Conservation (phyloP, 37 sponge, comb jelly and placozoan species). For the Cliona cf. orientalis region DNA sequence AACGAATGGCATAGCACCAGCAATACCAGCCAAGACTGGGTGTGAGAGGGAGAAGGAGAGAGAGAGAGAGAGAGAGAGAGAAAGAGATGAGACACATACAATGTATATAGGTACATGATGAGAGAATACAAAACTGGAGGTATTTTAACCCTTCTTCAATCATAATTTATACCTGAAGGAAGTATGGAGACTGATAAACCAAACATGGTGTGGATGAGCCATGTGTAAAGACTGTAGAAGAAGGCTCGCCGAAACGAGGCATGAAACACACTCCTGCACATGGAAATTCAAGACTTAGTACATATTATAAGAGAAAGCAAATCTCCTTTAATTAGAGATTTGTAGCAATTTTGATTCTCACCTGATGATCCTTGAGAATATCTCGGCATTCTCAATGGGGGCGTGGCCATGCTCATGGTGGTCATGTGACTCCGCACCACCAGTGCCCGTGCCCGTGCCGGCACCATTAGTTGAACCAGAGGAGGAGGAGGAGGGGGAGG, state of each 20-base stretch:
- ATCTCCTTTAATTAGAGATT: background rate
- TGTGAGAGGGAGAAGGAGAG: background rate
- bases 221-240: slow-evolving; percentile 96
- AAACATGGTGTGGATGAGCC: slow-evolving; percentile 89
- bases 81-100: background rate
- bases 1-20: slow-evolving; percentile 88
- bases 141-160: background rate
- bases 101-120: background rate
- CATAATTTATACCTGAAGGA: slow-evolving; percentile 92
- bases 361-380: slow-evolving; percentile 55
- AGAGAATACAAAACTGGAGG: background rate
- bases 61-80: slow-evolving; percentile 18
- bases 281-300: background rate
- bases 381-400: slow-evolving; percentile 20
- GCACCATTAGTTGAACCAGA: background rate
- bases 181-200: slow-evolving; percentile 82
- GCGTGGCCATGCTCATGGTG: background rate
- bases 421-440: background rate
- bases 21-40: slow-evolving; percentile 83
- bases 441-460: background rate
- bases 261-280: slow-evolving; percentile 85
- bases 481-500: background rate
- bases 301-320: background rate
- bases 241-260: slow-evolving; percentile 76
- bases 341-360: background rate